Evolutionary conservation across 2,888 invertebrate species (phyloP).

Genomic region (Pomacea canaliculata): DNA sequence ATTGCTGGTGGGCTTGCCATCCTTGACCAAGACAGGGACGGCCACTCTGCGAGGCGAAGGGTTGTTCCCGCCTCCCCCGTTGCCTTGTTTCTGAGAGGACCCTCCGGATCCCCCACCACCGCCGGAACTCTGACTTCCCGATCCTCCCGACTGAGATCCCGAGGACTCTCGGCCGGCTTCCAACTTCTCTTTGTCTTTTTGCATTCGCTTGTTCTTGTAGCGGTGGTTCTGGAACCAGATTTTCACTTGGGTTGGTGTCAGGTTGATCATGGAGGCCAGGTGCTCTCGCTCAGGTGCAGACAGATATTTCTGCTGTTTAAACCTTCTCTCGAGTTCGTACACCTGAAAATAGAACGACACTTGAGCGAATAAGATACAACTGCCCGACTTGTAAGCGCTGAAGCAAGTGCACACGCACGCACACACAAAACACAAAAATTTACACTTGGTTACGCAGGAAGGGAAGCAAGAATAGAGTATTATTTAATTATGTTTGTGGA

Average conservation of each 20-base stretch:
- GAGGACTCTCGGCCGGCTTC: constrained; percentile 22
- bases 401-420: too few relatives aligned
- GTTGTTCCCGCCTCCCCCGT: constrained; percentile 29
- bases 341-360: constrained; percentile 71
- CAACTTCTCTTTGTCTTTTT: constrained; percentile 66
- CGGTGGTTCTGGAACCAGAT: constrained; percentile 69
- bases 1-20: constrained; percentile 71
- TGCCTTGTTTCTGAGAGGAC: constrained; percentile 16
- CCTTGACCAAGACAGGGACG: constrained; percentile 71
- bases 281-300: constrained; percentile 98
- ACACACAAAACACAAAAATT: too few relatives aligned
- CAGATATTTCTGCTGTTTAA: constrained; percentile 97
- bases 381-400: background rate
- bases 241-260: constrained; percentile 95
- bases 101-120: background rate
- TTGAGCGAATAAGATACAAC: background rate
- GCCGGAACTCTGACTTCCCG: background rate
- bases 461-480: too few relatives aligned
- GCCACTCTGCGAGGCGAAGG: constrained; percentile 65
- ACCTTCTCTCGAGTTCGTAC: constrained; percentile 94
- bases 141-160: constrained; percentile 9
- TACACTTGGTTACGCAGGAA: too few relatives aligned
- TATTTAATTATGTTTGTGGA: too few relatives aligned
- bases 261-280: constrained; percentile 93
- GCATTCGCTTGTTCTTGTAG: constrained; percentile 65